Percentiles rank a stretch among this genome's conserved stretches.
Evolutionary conservation across 2,888 invertebrate species (phyloP).

Genomic region (Neelides folsomi): DNA sequence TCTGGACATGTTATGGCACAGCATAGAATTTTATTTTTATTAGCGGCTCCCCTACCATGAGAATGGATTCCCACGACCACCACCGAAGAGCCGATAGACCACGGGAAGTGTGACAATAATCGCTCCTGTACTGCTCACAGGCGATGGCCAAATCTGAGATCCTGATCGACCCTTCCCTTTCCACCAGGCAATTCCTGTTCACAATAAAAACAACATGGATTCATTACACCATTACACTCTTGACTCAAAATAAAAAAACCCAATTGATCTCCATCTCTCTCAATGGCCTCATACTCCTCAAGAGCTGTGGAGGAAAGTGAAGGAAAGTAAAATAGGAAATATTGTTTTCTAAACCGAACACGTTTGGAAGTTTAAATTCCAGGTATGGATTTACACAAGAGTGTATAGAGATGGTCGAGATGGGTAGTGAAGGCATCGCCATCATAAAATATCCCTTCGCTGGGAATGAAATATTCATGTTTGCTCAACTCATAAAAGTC

Average conservation of each 20-base stretch:
- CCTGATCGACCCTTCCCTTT: constrained; percentile 48
- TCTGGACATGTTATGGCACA: not conserved
- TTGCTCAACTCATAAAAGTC: constrained; percentile 13
- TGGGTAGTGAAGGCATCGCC: no score
- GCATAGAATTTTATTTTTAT: not conserved
- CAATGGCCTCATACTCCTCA: no score
- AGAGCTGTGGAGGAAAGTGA: no score
- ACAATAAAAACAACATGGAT: not conserved
- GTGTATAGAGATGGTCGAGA: no score
- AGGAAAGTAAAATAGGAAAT: no score
- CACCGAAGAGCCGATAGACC: constrained; percentile 50
- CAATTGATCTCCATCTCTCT: no score
- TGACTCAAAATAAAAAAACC: no score
- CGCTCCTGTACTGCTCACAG: constrained; percentile 49
- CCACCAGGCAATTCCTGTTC: constrained; percentile 49
- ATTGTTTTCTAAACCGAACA: no score
- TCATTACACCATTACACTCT: not conserved
- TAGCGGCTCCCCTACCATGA: constrained; percentile 41
- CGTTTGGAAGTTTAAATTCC: no score
- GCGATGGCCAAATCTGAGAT: constrained; percentile 52
- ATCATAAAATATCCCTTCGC: no score
- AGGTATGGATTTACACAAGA: no score
- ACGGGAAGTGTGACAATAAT: constrained; percentile 51
- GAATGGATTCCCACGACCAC: constrained; percentile 53
- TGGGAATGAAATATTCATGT: constrained; percentile 20